Base-by-base conservation (phyloP, 2,888 invertebrate species). In the Dastarcus helophoroides region DNA sequence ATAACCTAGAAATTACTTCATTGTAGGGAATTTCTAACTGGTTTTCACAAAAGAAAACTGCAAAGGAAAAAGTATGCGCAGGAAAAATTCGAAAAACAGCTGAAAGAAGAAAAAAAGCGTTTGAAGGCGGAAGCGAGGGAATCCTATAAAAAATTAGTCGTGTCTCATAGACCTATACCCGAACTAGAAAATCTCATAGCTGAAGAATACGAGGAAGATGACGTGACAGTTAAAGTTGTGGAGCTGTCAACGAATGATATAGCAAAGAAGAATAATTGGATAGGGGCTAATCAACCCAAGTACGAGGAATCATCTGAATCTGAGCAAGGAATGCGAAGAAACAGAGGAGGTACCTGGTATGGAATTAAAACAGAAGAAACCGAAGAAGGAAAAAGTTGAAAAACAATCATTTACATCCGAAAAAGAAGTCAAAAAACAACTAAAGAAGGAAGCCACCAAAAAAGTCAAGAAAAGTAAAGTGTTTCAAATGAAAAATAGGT, bases 11-110 rank as follows among this genome's bases (percentile, higher is more conserved):
- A 34, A 9, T n/a, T 35, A 32, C 22, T 21, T 12, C 14, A 38
- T 58, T 68, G 31, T 51, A 85, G 85, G 50, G 82, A 85, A 25
- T 86, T 80, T 53, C 59, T 86, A 14, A 77, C 78, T 40, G 85
- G 86, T 2, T 86, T 86, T 54, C 80, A 73, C 25, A 85, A 84
- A 62, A 66, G 86, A 39, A 86, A 86, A 54, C 58, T 81, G 24
- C 76, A 82, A 54, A 67, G 85, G 25, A 75, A 77, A 50, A 76
- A 79, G 46, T 75, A 76, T 44, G 83, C 83, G 0, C 72, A 80
- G 50, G 78, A 79, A 40, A 72, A 83, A 41, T 56, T 86, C 17
- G 71, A 80, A 42, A 64, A 66, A 19, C 69, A 76, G 43, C 56
- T 85, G 3, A 84, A 83, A 54, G 79, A 78, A 47, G 85, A 85